Conservation (phyloP, 92 coral and sea anemone genomes). For the Chrysogorgia sp. region DNA sequence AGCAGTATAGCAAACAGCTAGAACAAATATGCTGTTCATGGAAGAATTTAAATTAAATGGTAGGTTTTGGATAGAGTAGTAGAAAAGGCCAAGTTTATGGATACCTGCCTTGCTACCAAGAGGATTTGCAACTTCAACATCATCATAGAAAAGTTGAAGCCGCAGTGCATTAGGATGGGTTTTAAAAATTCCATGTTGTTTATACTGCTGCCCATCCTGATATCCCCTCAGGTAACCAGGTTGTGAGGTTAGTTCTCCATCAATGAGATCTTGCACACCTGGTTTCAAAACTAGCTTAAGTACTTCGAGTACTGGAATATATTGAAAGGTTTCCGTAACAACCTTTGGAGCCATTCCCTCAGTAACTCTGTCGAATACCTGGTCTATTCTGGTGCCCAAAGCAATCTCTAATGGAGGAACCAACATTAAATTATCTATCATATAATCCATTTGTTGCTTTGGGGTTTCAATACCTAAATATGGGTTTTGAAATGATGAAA, state of each 20-base stretch:
- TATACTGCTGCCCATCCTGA: conserved; percentile 17
- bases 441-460: conserved; percentile 2
- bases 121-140: conserved; percentile 33
- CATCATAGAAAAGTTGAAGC: conserved; percentile 20
- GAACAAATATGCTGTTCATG: too few species aligned
- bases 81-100: conserved; percentile 26
- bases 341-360: too few species aligned
- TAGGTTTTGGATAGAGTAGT: conserved; percentile 9
- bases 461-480: conserved; percentile 29
- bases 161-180: conserved; percentile 9
- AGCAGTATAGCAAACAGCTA: conserved; percentile 20
- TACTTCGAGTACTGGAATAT: background rate
- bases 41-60: conserved; percentile 12
- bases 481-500: too few species aligned
- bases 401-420: conserved; percentile 12
- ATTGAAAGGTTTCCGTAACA: too few species aligned
- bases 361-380: background rate
- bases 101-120: conserved; percentile 25
- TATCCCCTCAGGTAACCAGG: conserved; percentile 10
- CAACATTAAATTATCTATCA: conserved; percentile 22
- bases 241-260: background rate
- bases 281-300: conserved; percentile 4
- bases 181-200: conserved; percentile 14
- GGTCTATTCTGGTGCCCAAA: background rate
- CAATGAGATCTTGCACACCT: too few species aligned